Conservation (phyloP, 2,888 invertebrate species). For the Drosophila nr. medialis region DNA sequence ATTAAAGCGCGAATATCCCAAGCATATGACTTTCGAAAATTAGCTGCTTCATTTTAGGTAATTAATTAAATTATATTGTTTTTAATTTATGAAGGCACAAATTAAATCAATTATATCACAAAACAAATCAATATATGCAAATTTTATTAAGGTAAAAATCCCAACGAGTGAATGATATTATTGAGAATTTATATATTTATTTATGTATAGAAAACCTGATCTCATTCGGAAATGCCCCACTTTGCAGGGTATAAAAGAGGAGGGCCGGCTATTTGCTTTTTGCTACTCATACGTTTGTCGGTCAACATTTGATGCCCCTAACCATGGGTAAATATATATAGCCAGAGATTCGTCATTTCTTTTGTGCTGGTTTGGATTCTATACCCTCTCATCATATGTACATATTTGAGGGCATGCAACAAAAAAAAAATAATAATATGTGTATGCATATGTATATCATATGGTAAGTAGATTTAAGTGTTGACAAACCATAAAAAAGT, state of each 20-base stretch:
- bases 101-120: no score
- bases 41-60: background rate
- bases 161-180: background rate
- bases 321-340: constrained; percentile 5
- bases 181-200: background rate
- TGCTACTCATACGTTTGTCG: constrained; percentile 28
- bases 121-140: background rate
- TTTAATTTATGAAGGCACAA: background rate
- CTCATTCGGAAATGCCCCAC: background rate
- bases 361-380: constrained; percentile 4
- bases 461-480: constrained; percentile 42
- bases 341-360: constrained; percentile 34
- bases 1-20: background rate
- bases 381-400: background rate
- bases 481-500: constrained; percentile 36
- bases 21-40: constrained; percentile 8
- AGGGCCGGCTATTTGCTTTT: constrained; percentile 3
- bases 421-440: background rate
- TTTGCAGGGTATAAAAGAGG: constrained; percentile 19
- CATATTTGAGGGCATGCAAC: constrained; percentile 15
- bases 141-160: background rate
- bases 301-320: constrained; percentile 32
- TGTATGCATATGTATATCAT: constrained; percentile 21
- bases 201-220: background rate
- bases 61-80: constrained; percentile 4